Evolutionary conservation across 2,797 vertebrate species (phyloP), one percentile per base, ranked within the genome.

Genomic region (Eulemur rubriventer): DNA sequence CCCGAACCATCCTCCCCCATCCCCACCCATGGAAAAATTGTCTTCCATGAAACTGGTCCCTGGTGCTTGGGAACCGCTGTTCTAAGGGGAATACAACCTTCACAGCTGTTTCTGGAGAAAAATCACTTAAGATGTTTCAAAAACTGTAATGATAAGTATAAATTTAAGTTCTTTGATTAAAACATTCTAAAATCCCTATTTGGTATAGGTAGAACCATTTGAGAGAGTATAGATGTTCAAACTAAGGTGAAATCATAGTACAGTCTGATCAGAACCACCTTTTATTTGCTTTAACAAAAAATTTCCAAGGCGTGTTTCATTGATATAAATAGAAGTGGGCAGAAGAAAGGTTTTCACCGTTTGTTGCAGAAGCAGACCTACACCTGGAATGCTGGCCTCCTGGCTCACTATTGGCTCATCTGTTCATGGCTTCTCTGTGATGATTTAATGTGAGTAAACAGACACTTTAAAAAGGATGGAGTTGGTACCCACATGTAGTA

Each of bases 221-320:
- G 59, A 93, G 22, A 93, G 80, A 33, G 38, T 24, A 85, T 13
- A 83, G 65, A 65, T 84, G 14, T 69, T 33, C 24, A 28, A 94
- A 80, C 33, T 28, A 33, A 95, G 70, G 55, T 46, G 67, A 94
- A 89, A 92, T 80, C 38, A 63, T n/a, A 33, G 76, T 65, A 38
- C 18, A 79, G 26, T 50, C 50, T 70, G 50, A 83, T 85, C 87
- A 92, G 59, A 94, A 83, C 20, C 70, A 65, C 85, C 35, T 84
- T 79, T 88, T 82, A 73, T 81, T 75, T 94, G 89, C 48, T 81
- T 89, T 86, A 79, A 65, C 38, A 67, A 59, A 59, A 83, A 86
- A 73, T 75, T 85, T 72, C 73, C 63, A 87, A 90, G 55, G 52
- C 30, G 12, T 24, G 11, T 84, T 57, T 59, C 63, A 26, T 9